phyloP scores from a whole-genome alignment of 2,888 invertebrate genomes.

The Mayetiola destructor region DNA sequence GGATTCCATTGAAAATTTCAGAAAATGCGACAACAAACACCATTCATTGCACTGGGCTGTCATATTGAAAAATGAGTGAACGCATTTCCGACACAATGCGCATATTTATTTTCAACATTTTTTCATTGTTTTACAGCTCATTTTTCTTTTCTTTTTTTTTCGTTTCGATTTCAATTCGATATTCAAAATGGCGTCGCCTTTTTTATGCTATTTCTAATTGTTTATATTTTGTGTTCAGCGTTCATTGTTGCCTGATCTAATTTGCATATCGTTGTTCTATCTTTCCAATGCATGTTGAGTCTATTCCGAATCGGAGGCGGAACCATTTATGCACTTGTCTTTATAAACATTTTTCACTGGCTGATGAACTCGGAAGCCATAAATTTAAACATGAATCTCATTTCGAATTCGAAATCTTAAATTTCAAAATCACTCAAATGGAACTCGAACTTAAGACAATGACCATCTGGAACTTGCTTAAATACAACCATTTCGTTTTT shows the following conservation, averaged over 20 bases:
- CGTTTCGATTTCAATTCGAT: too few species aligned
- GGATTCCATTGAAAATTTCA: background rate
- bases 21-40: too few species aligned
- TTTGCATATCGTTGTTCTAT: background rate
- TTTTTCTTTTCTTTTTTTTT: too few species aligned
- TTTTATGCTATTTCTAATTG: background rate
- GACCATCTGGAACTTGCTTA: too few species aligned
- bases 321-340: background rate
- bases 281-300: too few species aligned
- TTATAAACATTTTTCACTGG: too few species aligned
- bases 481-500: too few species aligned
- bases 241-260: background rate
- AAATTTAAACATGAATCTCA: background rate
- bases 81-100: slow-evolving; percentile 3
- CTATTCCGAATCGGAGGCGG: background rate
- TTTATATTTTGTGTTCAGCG: background rate
- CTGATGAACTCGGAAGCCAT: background rate
- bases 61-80: slow-evolving; percentile 3
- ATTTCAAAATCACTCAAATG: background rate
- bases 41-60: background rate
- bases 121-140: too few species aligned
- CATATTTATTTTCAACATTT: background rate
- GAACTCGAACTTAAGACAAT: too few species aligned
- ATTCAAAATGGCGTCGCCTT: slow-evolving; percentile 4
- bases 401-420: slow-evolving; percentile 1